Evolutionary conservation across 2,888 invertebrate species (phyloP), one percentile per base, ranked within the genome.

Genomic region (Steromphala cineraria): DNA sequence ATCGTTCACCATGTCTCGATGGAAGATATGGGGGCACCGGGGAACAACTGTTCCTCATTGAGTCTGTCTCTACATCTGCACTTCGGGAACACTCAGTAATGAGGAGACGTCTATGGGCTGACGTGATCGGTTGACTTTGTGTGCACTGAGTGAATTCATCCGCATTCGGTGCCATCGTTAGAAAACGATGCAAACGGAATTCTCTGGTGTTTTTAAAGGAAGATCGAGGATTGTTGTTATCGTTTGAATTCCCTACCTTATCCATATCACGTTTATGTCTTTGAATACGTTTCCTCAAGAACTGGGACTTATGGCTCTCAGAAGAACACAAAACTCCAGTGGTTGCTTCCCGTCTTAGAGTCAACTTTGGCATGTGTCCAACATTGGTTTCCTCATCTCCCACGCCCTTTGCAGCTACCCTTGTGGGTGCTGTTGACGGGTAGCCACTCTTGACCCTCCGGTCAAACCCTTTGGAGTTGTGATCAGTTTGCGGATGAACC

Each of bases 101-200:
- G 28, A 62, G 62, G 28, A 62, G 28, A 62, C 62, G 62, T 62
- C 28, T 62, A 24, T 62, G 62, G 17, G 62, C 62, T 10, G 62
- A 62, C 62, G 62, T 28, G 5, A 62, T 62, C 13, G 62, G 62
- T 15, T 62, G 75, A n/a, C 8, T 75, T n/a, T 75, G 52, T 52
- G 46, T 74, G 21, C 19, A 19, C 40, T 75, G 19, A 24, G 55
- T 78, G 24, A 40, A 52, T 21, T 78, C 78, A 17, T 24, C 17
- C 36, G 31, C 86, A 24, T 86, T 85, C 15, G 88, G 85, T 1
- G 87, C 87, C 31, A 88, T 80, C 0, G 89, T 87, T n/a, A 89
- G 36, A 78, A 89, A 89, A 7, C 89, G 84, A 62, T 89, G 87
- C 40, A 90, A 71, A 78, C 88, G 87, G 53, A 89, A 90, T 21